Evolutionary conservation across 1,140 invertebrate species (phyloP).

Genomic region (Sarcophaga bullata): DNA sequence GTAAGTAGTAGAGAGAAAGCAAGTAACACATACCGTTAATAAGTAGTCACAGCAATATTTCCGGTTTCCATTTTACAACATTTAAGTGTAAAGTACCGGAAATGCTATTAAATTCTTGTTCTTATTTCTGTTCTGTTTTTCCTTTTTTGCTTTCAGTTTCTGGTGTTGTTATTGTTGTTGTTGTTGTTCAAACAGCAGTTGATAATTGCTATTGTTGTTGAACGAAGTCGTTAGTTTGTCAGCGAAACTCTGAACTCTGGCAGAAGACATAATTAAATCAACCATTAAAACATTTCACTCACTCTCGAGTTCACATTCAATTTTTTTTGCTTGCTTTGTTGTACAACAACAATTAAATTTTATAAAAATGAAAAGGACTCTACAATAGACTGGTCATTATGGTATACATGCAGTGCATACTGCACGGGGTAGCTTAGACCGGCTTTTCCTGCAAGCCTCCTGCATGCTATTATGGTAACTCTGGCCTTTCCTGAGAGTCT

Average conservation of each 20-base stretch:
- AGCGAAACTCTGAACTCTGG: neutral
- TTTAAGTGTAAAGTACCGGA: slow-evolving; percentile 36
- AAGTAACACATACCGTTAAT: neutral
- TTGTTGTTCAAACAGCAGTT: too few relatives aligned
- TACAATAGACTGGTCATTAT: too few relatives aligned
- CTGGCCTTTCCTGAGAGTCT: too few relatives aligned
- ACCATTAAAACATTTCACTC: neutral
- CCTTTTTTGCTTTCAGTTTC: neutral
- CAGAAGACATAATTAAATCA: slow-evolving; percentile 33
- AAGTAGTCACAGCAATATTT: neutral
- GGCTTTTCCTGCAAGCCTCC: too few relatives aligned
- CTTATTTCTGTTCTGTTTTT: neutral
- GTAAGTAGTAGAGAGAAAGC: neutral
- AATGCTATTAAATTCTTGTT: slow-evolving; percentile 33
- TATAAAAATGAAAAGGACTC: too few relatives aligned
- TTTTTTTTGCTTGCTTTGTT: too few relatives aligned
- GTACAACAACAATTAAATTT: too few relatives aligned
- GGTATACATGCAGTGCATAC: too few relatives aligned
- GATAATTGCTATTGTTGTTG: neutral
- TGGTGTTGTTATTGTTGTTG: neutral
- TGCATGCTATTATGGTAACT: too few relatives aligned
- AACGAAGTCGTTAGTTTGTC: neutral
- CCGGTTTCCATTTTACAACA: too few relatives aligned
- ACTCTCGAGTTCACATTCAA: too few relatives aligned
- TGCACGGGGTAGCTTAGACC: too few relatives aligned